A percentile compares a stretch with the other conserved stretches of the same genome.
Evolutionary conservation across 2,888 invertebrate genomes (phyloP).

Genomic region (Tillus elongatus): DNA sequence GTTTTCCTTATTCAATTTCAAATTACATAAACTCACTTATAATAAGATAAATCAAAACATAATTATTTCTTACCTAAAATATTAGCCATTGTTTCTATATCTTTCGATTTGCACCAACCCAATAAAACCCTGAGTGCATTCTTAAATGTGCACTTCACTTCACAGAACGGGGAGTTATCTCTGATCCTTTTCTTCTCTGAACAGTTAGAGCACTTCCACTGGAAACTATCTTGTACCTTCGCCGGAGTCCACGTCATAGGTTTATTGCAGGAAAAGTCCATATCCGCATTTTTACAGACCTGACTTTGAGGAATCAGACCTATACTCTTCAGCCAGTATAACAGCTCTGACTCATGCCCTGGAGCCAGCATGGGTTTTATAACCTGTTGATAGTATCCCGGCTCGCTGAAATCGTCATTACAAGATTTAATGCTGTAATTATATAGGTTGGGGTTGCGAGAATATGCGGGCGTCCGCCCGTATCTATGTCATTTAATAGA

Average conservation of each 20-base stretch:
- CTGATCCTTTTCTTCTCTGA: slow-evolving; percentile 42
- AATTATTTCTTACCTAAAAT: slow-evolving; percentile 52
- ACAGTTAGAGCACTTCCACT: slow-evolving; percentile 45
- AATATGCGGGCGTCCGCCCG: slow-evolving; percentile 12
- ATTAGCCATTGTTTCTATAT: slow-evolving; percentile 43
- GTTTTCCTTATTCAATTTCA: too few relatives aligned
- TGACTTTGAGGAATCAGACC: slow-evolving; percentile 41
- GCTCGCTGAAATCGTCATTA: slow-evolving; percentile 32
- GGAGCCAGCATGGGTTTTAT: slow-evolving; percentile 44
- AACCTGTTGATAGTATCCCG: slow-evolving; percentile 42
- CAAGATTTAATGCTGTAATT: too few relatives aligned
- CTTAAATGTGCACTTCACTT: slow-evolving; percentile 53
- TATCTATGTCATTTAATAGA: slow-evolving; percentile 5
- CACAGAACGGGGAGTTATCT: slow-evolving; percentile 51
- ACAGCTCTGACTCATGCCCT: slow-evolving; percentile 46
- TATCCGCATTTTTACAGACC: slow-evolving; percentile 35
- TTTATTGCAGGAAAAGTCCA: slow-evolving; percentile 21
- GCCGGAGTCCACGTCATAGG: slow-evolving; percentile 44
- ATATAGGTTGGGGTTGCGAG: too few relatives aligned
- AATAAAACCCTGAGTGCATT: slow-evolving; percentile 52
- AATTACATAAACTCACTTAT: too few relatives aligned
- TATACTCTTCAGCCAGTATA: slow-evolving; percentile 46
- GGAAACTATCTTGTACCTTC: slow-evolving; percentile 44
- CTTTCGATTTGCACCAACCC: slow-evolving; percentile 59
- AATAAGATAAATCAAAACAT: too few relatives aligned